Base-by-base conservation (phyloP, 2,888 invertebrate species). In the Mesorhabditis sp. region DNA sequence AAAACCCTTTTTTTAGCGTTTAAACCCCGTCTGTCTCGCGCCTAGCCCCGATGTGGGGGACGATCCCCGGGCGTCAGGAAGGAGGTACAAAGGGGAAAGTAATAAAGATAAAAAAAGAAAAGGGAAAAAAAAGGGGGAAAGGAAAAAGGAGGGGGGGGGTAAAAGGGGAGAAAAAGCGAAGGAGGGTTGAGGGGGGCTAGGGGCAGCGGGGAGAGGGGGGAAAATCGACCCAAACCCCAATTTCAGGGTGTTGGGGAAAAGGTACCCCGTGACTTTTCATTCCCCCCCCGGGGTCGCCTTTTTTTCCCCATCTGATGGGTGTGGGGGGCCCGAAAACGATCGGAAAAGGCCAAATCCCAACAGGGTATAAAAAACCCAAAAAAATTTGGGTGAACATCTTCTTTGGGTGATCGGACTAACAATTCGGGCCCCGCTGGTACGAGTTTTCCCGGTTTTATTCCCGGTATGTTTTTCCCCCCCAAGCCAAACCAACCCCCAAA, bases 261-360 rank as follows among this genome's bases (percentile, higher is more conserved):
- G 71, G 71, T 76, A 77, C 43, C 74, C 76, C 15, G 65, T 72
- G 41, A 75, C 77, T 4, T 97, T 97, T 94, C 86, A 95, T 95
- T 82, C 95, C 95, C 86, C 96, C 97, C 88, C 84, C 93, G 69
- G 80, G 95, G 94, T 95, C 95, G 88, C 96, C 95, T 78, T 91
- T 92, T 86, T 97, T 93, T 89, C 95, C 96, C 80, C 97, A 97
- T 90, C 90, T 97, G 86, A 96, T 97, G 96, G 95, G n/a, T n/a
- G n/a, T 97, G 82, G 97, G 97, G 97, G 96, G 95, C 96, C 96
- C 96, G 74, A 94, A 94, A 86, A 90, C 93, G 73, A 92, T 92
- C 70, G 96, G 96, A 67, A 91, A 92, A 82, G 93, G 95, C 71
- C 89, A 90, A 81, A 94, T 97, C 86, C 93, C 94, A 77, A 92